Evolutionary conservation across 2,888 invertebrate genomes (phyloP), one percentile per base, ranked within the genome.

Genomic region (Lamellibrachia satsuma): DNA sequence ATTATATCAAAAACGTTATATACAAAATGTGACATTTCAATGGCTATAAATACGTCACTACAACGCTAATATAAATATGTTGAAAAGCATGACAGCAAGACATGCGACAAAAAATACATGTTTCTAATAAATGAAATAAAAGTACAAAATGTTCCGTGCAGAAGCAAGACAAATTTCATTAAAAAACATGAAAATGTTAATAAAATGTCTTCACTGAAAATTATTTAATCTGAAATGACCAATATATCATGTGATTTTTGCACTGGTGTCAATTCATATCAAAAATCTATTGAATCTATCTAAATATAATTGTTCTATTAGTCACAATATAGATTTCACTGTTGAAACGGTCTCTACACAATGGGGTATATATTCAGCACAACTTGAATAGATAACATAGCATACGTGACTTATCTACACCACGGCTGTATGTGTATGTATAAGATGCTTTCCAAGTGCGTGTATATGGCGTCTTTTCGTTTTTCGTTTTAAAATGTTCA

Each of bases 11-110:
- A 75, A 75, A 15, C 15, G 15, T 75, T 75, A 75, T 75, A 75
- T 75, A 75, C 75, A 75, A 75, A 75, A 75, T 75, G 75, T 75
- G 75, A 75, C 22, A 75, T 75, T 75, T 75, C 75, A 75, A 75
- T 22, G n/a, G 75, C 60, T 75, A 75, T 75, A 75, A 75, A 75
- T 75, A 75, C 75, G n/a, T 15, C 75, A 75, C 75, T 75, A 4
- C 75, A 75, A 75, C 22, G n/a, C 22, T 22, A 75, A 75, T 75
- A 75, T 6, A 0, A 3, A n/a, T 75, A 75, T 22, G n/a, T 75
- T 75, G 75, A 75, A 75, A 75, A 75, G 75, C 4, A 75, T 11
- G 15, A 11, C 75, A 75, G 75, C 75, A 75, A 75, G 75, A 75
- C 22, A n/a, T 22, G 75, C 75, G 4, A 15, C 15, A 75, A 15